phyloP scores from a whole-genome alignment of 2,113 vertebrate genomes.

The Sylvilagus bachmani region DNA sequence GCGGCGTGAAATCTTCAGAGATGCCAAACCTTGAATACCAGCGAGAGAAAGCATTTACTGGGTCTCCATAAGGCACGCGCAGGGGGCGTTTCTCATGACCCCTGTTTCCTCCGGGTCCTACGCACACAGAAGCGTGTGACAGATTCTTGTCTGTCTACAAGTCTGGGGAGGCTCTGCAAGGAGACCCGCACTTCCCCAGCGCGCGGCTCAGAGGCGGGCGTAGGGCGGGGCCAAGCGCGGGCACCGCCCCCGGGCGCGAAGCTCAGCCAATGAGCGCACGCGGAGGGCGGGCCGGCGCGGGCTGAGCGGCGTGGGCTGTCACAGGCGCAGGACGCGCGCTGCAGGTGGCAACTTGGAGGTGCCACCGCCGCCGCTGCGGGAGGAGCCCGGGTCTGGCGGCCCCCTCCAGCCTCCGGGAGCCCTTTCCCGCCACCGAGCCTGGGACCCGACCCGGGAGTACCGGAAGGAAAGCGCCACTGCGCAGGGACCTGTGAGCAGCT shows the following conservation, averaged over 20 bases:
- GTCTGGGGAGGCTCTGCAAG: neutral
- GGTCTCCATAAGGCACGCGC: neutral
- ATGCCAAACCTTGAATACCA: neutral
- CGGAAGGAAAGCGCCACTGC: constrained; percentile 13
- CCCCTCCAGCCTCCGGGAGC: constrained; percentile 9
- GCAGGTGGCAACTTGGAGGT: constrained; percentile 87
- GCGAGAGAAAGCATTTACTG: neutral
- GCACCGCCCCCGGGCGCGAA: constrained; percentile 44
- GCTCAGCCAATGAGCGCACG: constrained; percentile 70
- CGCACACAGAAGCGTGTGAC: neutral
- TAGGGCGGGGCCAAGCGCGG: neutral
- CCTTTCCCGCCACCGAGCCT: constrained; percentile 31
- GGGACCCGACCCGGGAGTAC: neutral
- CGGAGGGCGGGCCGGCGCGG: constrained; percentile 57
- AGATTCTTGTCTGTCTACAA: neutral
- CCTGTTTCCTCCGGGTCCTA: neutral
- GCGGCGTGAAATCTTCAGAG: neutral
- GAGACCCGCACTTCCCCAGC: accelerated
- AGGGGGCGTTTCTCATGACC: neutral
- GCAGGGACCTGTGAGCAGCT: neutral
- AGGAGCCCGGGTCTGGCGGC: constrained; percentile 50
- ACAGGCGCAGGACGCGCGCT: constrained; percentile 75
- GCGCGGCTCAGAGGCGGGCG: neutral
- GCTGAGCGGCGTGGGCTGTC: constrained; percentile 72
- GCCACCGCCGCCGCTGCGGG: constrained; percentile 38